A percentile compares a stretch with the other conserved stretches of the same genome.
Evolutionary conservation across 2,888 invertebrate species (phyloP).

Genomic region (Sylvicola cinctus): DNA sequence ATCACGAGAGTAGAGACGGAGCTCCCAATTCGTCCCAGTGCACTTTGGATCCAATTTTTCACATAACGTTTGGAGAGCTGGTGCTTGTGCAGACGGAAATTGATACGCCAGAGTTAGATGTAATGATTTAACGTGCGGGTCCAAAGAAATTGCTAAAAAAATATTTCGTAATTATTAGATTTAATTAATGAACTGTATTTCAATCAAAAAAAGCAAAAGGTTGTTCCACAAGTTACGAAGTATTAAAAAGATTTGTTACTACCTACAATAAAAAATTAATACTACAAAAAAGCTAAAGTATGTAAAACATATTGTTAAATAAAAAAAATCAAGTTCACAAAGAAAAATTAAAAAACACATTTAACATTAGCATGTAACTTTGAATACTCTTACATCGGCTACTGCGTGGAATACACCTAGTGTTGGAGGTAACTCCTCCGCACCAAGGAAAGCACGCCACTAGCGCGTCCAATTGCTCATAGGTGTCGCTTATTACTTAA

Average conservation of each 20-base stretch:
- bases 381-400: constrained; percentile 34
- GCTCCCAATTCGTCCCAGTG: constrained; percentile 51
- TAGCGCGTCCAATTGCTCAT: constrained; percentile 53
- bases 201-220: constrained; percentile 9
- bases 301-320: too few species aligned
- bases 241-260: background rate
- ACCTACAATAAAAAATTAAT: constrained; percentile 4
- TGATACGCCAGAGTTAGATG: constrained; percentile 81
- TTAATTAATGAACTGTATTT: constrained; percentile 1
- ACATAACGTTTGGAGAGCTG: constrained; percentile 48
- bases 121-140: constrained; percentile 65
- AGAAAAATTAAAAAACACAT: background rate
- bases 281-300: too few species aligned
- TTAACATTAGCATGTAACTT: background rate
- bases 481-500: constrained; percentile 35
- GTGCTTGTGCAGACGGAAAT: constrained; percentile 51
- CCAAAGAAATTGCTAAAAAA: constrained; percentile 43
- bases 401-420: constrained; percentile 37
- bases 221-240: too few species aligned
- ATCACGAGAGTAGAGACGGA: constrained; percentile 73
- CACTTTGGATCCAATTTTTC: constrained; percentile 46
- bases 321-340: too few species aligned
- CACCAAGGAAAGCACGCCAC: constrained; percentile 64
- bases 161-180: constrained; percentile 6
- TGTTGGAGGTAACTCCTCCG: constrained; percentile 33